These are phyloP conservation scores for Stictonetta naevosa DNA, from an alignment of 2,113 vertebrate genomes.

Conservation along the genomic window DNA sequence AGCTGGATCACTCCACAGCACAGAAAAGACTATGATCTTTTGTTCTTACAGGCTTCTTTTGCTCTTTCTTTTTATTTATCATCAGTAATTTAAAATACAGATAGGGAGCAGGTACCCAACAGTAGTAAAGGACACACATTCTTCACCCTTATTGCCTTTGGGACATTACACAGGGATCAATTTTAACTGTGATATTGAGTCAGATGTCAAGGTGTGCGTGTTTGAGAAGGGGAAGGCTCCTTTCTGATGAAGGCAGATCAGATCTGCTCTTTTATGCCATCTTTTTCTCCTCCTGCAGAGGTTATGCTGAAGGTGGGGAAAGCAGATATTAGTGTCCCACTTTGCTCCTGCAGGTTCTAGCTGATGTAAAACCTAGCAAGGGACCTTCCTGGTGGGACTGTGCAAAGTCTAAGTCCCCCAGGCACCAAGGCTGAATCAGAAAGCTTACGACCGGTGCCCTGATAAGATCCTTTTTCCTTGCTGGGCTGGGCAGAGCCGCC, in stretches of 20 bases:
- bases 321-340: rapidly evolving
- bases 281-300: conserved; percentile 7
- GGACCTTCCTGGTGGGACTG: neutral
- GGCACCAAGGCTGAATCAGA: neutral
- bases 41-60: neutral
- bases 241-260: neutral
- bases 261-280: conserved; percentile 11
- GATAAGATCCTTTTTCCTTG: neutral
- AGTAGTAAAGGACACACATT: neutral
- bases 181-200: neutral
- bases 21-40: neutral
- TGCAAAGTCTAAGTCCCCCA: neutral
- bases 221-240: neutral
- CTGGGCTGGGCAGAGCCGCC: neutral
- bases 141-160: neutral
- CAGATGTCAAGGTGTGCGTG: neutral
- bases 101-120: neutral
- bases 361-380: neutral
- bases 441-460: too few species aligned
- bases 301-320: neutral
- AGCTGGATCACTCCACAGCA: conserved; percentile 9
- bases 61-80: neutral
- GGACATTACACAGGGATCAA: neutral
- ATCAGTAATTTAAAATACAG: neutral
- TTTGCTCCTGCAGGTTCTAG: neutral